Conservation (phyloP, 2,113 vertebrate species). For the Macroglossus sobrinus region DNA sequence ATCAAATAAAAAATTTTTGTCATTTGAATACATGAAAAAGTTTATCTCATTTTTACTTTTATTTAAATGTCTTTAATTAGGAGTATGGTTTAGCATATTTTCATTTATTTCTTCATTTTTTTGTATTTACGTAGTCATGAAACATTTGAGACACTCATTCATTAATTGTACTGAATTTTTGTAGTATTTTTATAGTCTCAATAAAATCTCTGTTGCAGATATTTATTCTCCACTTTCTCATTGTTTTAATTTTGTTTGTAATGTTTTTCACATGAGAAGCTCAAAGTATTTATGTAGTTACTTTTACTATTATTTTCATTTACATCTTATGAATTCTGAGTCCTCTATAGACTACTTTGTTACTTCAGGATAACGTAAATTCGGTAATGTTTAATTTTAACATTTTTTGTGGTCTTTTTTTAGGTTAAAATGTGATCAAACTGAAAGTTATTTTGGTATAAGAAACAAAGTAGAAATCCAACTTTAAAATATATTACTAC, state of each 20-base stretch:
- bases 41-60: background rate
- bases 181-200: background rate
- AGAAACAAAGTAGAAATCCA: background rate
- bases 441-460: background rate
- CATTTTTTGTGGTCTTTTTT: background rate
- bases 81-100: background rate
- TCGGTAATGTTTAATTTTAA: background rate
- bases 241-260: background rate
- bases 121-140: background rate
- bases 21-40: background rate
- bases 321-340: background rate
- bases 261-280: background rate
- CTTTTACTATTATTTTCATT: background rate
- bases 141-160: background rate
- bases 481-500: background rate
- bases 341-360: background rate
- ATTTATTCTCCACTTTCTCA: background rate
- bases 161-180: background rate
- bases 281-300: background rate
- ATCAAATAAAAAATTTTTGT: background rate
- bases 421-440: background rate
- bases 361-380: background rate
- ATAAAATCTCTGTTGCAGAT: background rate
- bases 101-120: background rate
- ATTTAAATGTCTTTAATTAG: background rate